Evolutionary conservation across 2,888 invertebrate genomes (phyloP).

Genomic region (Drosophila setosimentum): DNA sequence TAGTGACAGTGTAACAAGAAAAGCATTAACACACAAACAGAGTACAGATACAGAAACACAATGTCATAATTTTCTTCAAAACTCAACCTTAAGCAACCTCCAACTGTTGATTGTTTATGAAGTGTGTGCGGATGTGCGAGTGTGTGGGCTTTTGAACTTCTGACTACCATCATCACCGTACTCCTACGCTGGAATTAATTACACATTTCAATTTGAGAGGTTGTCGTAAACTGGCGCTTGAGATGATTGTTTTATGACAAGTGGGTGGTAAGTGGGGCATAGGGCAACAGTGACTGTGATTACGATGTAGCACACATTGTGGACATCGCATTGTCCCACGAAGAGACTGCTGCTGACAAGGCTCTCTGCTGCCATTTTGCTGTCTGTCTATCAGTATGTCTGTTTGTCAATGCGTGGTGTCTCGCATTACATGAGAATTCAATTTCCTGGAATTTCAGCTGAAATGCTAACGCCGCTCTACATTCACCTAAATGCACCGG

Average conservation of each 20-base stretch:
- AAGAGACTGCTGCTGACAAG: conserved; percentile 3
- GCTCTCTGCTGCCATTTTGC: not conserved
- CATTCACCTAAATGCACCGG: conserved; percentile 44
- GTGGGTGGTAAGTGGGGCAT: not conserved
- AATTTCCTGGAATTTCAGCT: conserved; percentile 38
- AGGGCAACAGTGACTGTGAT: conserved; percentile 11
- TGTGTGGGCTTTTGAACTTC: not conserved
- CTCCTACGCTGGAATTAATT: conserved; percentile 26
- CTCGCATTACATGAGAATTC: conserved; percentile 50
- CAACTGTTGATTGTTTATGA: conserved; percentile 17
- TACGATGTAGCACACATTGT: not conserved
- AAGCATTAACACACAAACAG: conserved; percentile 8
- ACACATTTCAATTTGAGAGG: conserved; percentile 31
- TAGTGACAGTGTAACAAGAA: conserved; percentile 5
- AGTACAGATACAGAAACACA: not conserved
- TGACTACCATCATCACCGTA: too few species aligned
- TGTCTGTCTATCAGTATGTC: not conserved
- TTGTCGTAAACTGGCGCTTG: conserved; percentile 9
- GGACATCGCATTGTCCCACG: not conserved
- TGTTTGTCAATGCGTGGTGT: not conserved
- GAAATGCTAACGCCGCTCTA: conserved; percentile 5
- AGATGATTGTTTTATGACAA: conserved; percentile 1
- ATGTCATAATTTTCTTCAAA: conserved; percentile 16
- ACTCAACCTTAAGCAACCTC: conserved; percentile 17
- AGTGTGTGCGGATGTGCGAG: not conserved